Evolutionary conservation across 2,888 invertebrate species (phyloP), one percentile per base, ranked within the genome.

Genomic region (Melanargia galathea): DNA sequence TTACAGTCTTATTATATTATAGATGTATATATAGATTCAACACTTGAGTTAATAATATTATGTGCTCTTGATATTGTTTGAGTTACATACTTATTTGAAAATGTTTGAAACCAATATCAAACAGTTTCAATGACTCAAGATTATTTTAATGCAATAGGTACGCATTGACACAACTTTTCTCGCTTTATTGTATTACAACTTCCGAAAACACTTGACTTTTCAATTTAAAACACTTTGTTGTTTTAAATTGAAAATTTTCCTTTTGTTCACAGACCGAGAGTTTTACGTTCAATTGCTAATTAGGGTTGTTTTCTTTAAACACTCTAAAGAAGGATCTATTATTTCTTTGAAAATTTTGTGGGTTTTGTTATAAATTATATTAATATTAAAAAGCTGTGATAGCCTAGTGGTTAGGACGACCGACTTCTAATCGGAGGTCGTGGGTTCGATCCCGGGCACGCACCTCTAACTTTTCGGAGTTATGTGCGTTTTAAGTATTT

Each of bases 221-320:
- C 5, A 4, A 4, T 4, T 5, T 26, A 26, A 26, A 57, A 62
- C 54, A 54, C 40, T 40, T 59, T 38, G 33, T 46, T 61, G 54
- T 54, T 63, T 59, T 49, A 55, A 54, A 62, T 62, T 38, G 48
- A 49, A 48, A 46, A 48, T 62, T 61, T 24, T 54, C 61, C 24
- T 62, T 62, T 65, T 62, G 62, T 62, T 65, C 60, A 48, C 24
- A 18, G 43, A 55, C 59, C 24, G 35, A 46, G 30, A 60, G 22
- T 43, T 56, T 58, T 54, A 54, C 64, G 58, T 55, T 62, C 60
- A 61, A 62, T 46, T 61, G 64, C 57, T 61, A 52, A 64, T 61
- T 61, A 56, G 54, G 48, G 45, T 45, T 57, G 26, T 51, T 64
- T 57, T 57, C 60, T 61, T 61, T 61, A 52, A 46, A 45, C 35